Evolutionary conservation across 2,797 vertebrate genomes (phyloP).

Genomic region (Sebastes diaconus): DNA sequence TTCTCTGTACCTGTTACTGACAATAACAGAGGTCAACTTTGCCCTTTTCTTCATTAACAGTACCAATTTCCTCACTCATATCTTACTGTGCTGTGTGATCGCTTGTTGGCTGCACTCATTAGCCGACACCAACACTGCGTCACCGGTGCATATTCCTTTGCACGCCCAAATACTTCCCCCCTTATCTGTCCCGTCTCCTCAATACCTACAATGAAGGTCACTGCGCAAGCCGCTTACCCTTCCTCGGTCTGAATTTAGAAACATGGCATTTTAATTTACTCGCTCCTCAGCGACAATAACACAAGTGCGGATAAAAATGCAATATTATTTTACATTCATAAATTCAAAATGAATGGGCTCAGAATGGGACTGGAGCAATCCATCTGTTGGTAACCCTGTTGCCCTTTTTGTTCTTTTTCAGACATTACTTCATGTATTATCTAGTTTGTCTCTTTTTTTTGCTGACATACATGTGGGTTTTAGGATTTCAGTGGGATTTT

Average conservation of each 20-base stretch:
- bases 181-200: slow-evolving; percentile 30
- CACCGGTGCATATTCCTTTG: slow-evolving; percentile 20
- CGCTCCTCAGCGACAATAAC: slow-evolving; percentile 27
- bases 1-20: neutral
- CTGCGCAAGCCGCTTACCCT: slow-evolving; percentile 30
- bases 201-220: slow-evolving; percentile 54
- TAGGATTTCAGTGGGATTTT: neutral
- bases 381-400: neutral
- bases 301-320: slow-evolving; percentile 23
- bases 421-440: slow-evolving; percentile 15
- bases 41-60: slow-evolving; percentile 27
- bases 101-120: slow-evolving; percentile 24
- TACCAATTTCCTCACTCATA: slow-evolving; percentile 15
- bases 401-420: neutral
- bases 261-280: slow-evolving; percentile 39
- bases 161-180: slow-evolving; percentile 1
- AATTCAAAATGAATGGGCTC: slow-evolving; percentile 33
- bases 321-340: slow-evolving; percentile 33
- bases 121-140: slow-evolving; percentile 1
- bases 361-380: slow-evolving; percentile 8
- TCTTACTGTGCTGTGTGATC: slow-evolving; percentile 19
- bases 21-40: slow-evolving; percentile 16
- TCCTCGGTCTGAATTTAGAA: slow-evolving; percentile 45
- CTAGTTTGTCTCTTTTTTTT: neutral
- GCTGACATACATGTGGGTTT: neutral